Percentiles rank a stretch among this genome's conserved stretches.
Evolutionary conservation across 2,797 vertebrate species (phyloP).

Genomic region (Rachycentron canadum): DNA sequence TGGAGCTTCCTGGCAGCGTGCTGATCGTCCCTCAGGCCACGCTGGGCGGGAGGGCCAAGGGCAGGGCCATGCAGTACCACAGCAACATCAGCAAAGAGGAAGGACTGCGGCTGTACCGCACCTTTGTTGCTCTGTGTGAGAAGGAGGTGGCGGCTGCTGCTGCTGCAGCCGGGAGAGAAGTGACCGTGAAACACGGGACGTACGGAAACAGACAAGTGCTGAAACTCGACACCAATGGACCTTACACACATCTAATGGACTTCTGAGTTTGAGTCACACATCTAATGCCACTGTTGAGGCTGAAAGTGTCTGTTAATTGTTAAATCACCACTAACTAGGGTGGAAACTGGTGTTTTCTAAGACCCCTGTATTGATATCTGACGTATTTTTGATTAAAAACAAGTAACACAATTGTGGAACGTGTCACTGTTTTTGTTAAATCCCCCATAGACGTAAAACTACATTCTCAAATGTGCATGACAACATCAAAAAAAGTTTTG

Average conservation of each 20-base stretch:
- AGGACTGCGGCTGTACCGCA: conserved; percentile 89
- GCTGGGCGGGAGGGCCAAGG: conserved; percentile 92
- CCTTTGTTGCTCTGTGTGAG: conserved; percentile 90
- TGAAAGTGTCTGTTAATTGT: no score
- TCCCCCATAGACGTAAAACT: neutral
- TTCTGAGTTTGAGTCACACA: conserved; percentile 75
- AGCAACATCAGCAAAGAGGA: conserved; percentile 92
- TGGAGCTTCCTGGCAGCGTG: conserved; percentile 91
- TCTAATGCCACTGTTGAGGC: neutral
- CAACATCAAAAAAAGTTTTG: no score
- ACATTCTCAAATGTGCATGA: no score
- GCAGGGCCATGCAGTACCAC: conserved; percentile 94
- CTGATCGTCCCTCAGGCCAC: conserved; percentile 96
- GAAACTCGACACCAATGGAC: conserved; percentile 93
- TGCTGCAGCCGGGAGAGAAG: conserved; percentile 54
- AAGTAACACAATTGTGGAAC: neutral
- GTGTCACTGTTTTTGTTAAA: neutral
- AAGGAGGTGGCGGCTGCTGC: conserved; percentile 77
- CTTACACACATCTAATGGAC: conserved; percentile 94
- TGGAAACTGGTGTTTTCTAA: rapidly evolving
- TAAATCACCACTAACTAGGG: neutral
- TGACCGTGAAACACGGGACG: conserved; percentile 88
- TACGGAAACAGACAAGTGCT: conserved; percentile 97
- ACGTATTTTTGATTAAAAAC: neutral
- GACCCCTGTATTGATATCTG: neutral